phyloP scores from a whole-genome alignment of 92 coral and sea anemone genomes.

The Ricordea florida region DNA sequence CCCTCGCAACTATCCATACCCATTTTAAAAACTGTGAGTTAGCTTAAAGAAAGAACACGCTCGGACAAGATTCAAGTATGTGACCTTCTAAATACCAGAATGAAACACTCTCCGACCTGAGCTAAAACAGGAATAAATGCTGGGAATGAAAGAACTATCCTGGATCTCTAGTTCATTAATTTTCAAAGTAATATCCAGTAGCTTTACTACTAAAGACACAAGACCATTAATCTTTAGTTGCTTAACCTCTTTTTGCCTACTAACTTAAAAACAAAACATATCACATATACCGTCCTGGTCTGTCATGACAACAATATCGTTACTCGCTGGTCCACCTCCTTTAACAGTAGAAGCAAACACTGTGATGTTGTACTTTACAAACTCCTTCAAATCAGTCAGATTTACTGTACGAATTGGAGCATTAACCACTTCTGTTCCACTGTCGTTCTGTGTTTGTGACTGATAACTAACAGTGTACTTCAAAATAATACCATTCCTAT shows the following conservation, averaged over 20 bases:
- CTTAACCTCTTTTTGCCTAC: background rate
- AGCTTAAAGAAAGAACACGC: too few relatives aligned
- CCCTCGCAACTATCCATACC: too few relatives aligned
- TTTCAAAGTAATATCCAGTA: too few relatives aligned
- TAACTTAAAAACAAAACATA: background rate
- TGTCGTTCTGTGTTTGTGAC: background rate
- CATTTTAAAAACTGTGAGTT: too few relatives aligned
- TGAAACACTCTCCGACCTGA: too few relatives aligned
- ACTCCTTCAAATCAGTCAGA: constrained; percentile 49
- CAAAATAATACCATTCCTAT: constrained; percentile 62
- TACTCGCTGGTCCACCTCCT: constrained; percentile 74
- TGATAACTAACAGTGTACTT: constrained; percentile 64
- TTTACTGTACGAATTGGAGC: background rate
- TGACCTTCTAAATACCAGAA: too few relatives aligned
- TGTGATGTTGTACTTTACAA: constrained; percentile 52
- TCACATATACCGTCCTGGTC: constrained; percentile 74
- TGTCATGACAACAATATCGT: constrained; percentile 21
- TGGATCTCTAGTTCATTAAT: too few relatives aligned
- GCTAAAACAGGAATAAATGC: too few relatives aligned
- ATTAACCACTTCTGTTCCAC: background rate
- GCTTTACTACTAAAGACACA: too few relatives aligned
- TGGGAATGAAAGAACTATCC: too few relatives aligned
- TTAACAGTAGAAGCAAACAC: constrained; percentile 80
- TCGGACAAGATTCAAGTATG: too few relatives aligned
- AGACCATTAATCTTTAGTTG: background rate